phyloP scores from a whole-genome alignment of 2,797 vertebrate species.

The Sebastes ruberrimus region DNA sequence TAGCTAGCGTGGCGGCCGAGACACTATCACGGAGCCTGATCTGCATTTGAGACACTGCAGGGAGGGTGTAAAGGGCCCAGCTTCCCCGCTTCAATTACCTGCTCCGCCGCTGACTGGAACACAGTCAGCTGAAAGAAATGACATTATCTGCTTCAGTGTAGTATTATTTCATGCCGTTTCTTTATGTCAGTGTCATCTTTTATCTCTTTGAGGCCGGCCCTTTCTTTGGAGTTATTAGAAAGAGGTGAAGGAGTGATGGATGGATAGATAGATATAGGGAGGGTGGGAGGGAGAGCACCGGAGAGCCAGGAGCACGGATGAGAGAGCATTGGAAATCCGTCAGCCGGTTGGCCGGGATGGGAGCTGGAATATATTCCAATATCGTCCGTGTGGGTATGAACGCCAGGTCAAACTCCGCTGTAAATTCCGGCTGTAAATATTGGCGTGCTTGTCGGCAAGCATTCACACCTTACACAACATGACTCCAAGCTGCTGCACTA shows the following conservation, averaged over 20 bases:
- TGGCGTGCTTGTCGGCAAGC: background rate
- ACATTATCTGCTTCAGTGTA: constrained; percentile 57
- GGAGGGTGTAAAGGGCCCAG: constrained; percentile 38
- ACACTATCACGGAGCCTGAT: constrained; percentile 54
- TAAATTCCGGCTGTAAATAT: background rate
- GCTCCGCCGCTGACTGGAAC: constrained; percentile 37
- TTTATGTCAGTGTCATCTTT: constrained; percentile 41
- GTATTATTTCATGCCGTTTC: constrained; percentile 38
- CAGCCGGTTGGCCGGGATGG: background rate
- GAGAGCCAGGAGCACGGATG: background rate
- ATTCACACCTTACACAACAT: background rate
- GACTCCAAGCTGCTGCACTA: background rate
- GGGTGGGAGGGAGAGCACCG: background rate
- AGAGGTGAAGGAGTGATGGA: constrained; percentile 50
- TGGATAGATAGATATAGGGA: background rate
- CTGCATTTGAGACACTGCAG: constrained; percentile 56
- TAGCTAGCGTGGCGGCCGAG: constrained; percentile 50
- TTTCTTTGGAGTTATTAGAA: constrained; percentile 45
- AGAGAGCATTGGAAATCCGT: constrained; percentile 41
- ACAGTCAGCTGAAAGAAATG: constrained; percentile 42
- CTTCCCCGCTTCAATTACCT: constrained; percentile 69
- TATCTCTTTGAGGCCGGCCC: constrained; percentile 33
- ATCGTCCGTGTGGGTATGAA: background rate
- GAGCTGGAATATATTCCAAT: background rate
- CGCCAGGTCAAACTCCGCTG: background rate